These are phyloP conservation scores for Callyntrura sp. DNA, from an alignment of 2,888 invertebrate genomes.

Conservation along the genomic window DNA sequence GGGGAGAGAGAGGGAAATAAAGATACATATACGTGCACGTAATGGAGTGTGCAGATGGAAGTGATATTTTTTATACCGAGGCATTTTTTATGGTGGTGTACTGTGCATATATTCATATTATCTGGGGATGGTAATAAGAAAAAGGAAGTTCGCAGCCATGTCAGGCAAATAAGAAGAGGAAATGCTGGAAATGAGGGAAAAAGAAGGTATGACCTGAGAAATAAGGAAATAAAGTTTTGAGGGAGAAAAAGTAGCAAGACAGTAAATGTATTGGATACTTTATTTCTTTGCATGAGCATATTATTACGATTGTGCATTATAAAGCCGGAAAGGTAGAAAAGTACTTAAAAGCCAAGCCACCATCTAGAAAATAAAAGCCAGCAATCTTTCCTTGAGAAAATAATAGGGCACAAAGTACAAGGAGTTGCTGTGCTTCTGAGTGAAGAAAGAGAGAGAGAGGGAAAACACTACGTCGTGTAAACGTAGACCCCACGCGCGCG, in stretches of 20 bases:
- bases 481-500: not conserved
- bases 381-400: not conserved
- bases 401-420: too few species aligned
- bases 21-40: not conserved
- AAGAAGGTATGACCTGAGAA: constrained; percentile 53
- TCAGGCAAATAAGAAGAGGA: constrained; percentile 61
- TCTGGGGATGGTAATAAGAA: constrained; percentile 7
- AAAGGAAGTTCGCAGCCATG: constrained; percentile 4
- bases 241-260: constrained; percentile 8
- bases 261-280: constrained; percentile 38
- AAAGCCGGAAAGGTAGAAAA: constrained; percentile 72
- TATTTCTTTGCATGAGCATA: constrained; percentile 46
- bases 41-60: constrained; percentile 16
- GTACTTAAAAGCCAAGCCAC: constrained; percentile 73
- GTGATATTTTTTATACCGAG: not conserved
- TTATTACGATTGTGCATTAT: constrained; percentile 52
- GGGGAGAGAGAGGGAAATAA: too few species aligned
- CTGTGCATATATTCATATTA: constrained; percentile 40
- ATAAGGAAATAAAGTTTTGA: constrained; percentile 55
- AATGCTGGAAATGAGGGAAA: constrained; percentile 65
- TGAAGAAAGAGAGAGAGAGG: too few species aligned
- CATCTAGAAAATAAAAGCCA: constrained; percentile 39
- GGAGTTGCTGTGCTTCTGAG: too few species aligned
- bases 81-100: constrained; percentile 9
- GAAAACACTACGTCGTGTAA: not conserved